phyloP scores from a whole-genome alignment of 1,140 invertebrate species.

The Ooceraea biroi region DNA sequence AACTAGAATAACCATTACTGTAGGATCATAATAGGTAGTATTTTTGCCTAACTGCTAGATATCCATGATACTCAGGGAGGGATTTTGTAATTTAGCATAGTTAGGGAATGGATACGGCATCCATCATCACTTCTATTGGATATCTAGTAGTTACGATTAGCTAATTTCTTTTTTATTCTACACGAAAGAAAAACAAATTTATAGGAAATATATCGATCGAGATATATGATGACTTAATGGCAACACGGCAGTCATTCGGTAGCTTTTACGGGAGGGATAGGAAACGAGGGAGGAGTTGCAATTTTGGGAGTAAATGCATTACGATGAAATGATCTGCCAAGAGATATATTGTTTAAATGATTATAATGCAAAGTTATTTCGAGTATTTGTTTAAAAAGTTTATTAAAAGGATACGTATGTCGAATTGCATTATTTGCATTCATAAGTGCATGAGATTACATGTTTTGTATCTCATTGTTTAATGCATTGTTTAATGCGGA shows the following conservation, averaged over 20 bases:
- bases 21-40: constrained; percentile 71
- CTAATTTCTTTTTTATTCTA: constrained; percentile 76
- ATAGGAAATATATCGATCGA: constrained; percentile 73
- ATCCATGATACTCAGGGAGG: constrained; percentile 76
- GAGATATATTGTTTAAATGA: constrained; percentile 14
- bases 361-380: constrained; percentile 23
- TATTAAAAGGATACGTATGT: constrained; percentile 8
- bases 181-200: constrained; percentile 39
- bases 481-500: not conserved
- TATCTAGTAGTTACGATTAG: constrained; percentile 79
- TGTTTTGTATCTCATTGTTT: too few relatives aligned
- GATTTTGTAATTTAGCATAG: constrained; percentile 78
- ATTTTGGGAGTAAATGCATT: not conserved
- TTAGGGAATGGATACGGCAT: constrained; percentile 65
- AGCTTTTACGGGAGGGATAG: constrained; percentile 45
- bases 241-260: constrained; percentile 71
- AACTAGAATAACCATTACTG: constrained; percentile 82
- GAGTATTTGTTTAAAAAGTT: not conserved
- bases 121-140: constrained; percentile 63
- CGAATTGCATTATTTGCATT: constrained; percentile 14
- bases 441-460: too few relatives aligned
- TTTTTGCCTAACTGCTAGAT: constrained; percentile 76
- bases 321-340: constrained; percentile 4
- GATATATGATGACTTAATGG: constrained; percentile 68
- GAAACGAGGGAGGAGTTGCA: too few relatives aligned